Base-by-base conservation (phyloP, 2,113 vertebrate genomes). In the Laticauda colubrina region DNA sequence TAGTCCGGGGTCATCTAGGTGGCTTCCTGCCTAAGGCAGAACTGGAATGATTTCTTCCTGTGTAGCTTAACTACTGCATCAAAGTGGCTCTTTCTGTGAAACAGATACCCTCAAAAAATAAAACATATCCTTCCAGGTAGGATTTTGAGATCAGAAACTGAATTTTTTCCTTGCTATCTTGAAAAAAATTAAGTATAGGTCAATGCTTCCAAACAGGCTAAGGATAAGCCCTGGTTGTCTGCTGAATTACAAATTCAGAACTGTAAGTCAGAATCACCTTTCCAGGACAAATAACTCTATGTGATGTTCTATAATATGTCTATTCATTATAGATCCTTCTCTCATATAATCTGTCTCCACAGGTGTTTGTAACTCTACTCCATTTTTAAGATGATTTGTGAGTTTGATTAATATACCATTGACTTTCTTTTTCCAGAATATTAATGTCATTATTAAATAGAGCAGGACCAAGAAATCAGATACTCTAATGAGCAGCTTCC, bases 391-490 rank as follows among this genome's bases (percentile, higher is more conserved):
- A 39, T 89, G 89, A 94, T 24, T 85, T 95, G 90, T 94, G 94
- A 94, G 94, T 94, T 93, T 90, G 95, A 94, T 95, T 89, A 93
- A 92, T 57, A 75, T 26, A 57, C 11, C 89, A 88, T 93, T 59
- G 69, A 55, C 15, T 93, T 94, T 59, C 15, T 96, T 96, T 69
- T 96, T 95, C 85, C 93, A 96, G 91, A 54, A 57, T 91, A 93
- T 93, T 93, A 93, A 87, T 0, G 0, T 45, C 57, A 90, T n/a
- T 93, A 94, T 87, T 92, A 91, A 95, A 75, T 90, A 94, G 54
- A 69, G 3, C 92, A 91, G 92, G 57, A 3, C 1, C 18, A 88
- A 88, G 0, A 75, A 64, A 85, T 39, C 39, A 93, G 57, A 90
- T 89, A 93, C 2, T 81, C 5, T 85, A 12, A 91, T 48, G 21